phyloP scores from a whole-genome alignment of 2,797 vertebrate genomes.

The Discoglossus pictus region DNA sequence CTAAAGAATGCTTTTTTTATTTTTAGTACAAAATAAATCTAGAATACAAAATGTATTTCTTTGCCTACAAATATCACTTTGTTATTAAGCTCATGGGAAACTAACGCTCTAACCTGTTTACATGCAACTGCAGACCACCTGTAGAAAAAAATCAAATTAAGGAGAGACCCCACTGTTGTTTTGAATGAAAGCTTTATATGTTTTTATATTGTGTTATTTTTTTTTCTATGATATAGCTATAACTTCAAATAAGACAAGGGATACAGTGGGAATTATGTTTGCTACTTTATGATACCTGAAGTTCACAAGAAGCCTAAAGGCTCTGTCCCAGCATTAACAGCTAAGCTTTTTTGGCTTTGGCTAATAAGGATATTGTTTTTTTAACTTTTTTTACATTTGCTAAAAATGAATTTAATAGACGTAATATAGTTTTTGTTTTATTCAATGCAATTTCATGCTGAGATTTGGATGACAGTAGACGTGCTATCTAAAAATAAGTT shows the following conservation, averaged over 20 bases:
- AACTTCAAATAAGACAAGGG: not conserved
- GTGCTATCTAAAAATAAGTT: too few relatives aligned
- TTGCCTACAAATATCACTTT: slow-evolving; percentile 74
- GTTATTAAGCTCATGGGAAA: slow-evolving; percentile 74
- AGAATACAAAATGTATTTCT: slow-evolving; percentile 76
- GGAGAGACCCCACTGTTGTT: slow-evolving; percentile 85
- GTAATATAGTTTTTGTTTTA: too few relatives aligned
- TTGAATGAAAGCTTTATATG: slow-evolving; percentile 76
- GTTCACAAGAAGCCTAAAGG: too few relatives aligned
- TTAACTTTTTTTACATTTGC: too few relatives aligned
- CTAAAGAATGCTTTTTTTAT: slow-evolving; percentile 79
- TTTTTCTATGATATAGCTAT: not conserved
- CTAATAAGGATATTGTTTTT: too few relatives aligned
- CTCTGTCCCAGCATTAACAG: too few relatives aligned
- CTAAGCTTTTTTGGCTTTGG: too few relatives aligned
- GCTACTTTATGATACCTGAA: too few relatives aligned
- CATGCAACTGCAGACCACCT: slow-evolving; percentile 92
- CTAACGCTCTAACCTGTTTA: slow-evolving; percentile 81
- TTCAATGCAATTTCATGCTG: too few relatives aligned
- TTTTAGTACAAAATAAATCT: slow-evolving; percentile 83
- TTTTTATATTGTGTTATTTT: not conserved
- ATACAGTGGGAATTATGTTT: not conserved
- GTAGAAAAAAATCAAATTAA: slow-evolving; percentile 94
- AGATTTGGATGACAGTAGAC: too few relatives aligned
- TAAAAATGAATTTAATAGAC: too few relatives aligned